These are phyloP conservation scores for Macrostomum lignano DNA, from an alignment of 1,140 invertebrate species.

Conservation along the genomic window DNA sequence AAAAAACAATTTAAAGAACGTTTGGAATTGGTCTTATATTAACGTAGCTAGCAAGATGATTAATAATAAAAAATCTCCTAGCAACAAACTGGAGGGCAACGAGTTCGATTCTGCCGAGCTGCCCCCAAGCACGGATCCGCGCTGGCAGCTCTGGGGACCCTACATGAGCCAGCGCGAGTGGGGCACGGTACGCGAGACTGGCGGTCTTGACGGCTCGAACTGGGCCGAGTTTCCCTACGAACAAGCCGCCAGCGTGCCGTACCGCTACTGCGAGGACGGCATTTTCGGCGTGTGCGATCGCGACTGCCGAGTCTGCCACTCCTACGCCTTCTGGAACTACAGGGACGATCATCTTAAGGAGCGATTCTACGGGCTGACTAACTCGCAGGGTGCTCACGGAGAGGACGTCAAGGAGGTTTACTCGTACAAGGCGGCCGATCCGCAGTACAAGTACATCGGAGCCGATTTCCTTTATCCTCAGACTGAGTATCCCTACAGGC, in stretches of 20 bases:
- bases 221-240: conserved; percentile 27
- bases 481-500: too few species aligned
- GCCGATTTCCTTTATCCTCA: too few species aligned
- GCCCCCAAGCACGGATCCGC: conserved; percentile 3
- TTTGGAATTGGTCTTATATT: too few species aligned
- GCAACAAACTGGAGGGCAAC: too few species aligned
- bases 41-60: too few species aligned
- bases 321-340: conserved; percentile 25
- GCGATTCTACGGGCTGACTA: conserved; percentile 26
- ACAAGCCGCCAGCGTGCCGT: conserved; percentile 18
- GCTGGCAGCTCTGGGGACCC: not conserved
- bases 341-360: conserved; percentile 26
- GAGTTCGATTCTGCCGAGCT: too few species aligned
- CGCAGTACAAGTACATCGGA: too few species aligned
- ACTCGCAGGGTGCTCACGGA: too few species aligned
- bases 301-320: conserved; percentile 19
- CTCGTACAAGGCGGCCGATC: too few species aligned
- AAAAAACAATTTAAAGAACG: too few species aligned
- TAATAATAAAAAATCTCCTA: too few species aligned
- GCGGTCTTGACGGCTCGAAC: conserved; percentile 10
- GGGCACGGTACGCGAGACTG: not conserved
- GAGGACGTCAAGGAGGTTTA: too few species aligned
- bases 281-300: conserved; percentile 23
- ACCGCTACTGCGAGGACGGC: conserved; percentile 29
- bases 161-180: conserved; percentile 1